Percentiles rank a stretch among this genome's conserved stretches.
Conservation (phyloP, 2,113 vertebrate genomes). For the Crypturellus undulatus region DNA sequence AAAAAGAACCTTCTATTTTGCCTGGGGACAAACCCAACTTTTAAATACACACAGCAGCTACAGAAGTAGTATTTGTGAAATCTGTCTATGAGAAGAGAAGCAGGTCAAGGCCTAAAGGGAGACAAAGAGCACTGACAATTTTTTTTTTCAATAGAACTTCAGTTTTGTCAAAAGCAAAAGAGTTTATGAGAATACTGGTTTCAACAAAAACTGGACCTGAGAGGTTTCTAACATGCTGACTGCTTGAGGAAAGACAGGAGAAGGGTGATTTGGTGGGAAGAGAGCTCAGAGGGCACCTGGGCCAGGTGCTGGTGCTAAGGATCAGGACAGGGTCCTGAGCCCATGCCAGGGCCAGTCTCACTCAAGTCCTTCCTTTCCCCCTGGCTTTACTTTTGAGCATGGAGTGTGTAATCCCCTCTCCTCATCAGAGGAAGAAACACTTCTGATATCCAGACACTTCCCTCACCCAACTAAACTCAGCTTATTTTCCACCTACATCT, state of each 20-base stretch:
- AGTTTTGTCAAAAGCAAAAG: no score
- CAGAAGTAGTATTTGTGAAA: neutral
- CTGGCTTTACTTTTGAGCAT: fast-evolving
- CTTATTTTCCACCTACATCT: neutral
- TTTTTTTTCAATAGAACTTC: no score
- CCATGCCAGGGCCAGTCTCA: neutral
- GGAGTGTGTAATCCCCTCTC: neutral
- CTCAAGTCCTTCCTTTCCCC: fast-evolving
- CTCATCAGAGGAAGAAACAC: neutral
- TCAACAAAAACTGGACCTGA: no score
- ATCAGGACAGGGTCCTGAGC: no score
- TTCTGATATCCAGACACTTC: neutral
- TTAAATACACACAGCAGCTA: neutral
- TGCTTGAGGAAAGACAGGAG: no score
- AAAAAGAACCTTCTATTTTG: no score
- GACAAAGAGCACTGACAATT: neutral
- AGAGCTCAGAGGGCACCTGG: no score
- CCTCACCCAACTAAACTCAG: neutral
- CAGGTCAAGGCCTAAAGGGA: neutral
- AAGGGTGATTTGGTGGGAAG: no score
- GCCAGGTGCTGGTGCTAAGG: no score
- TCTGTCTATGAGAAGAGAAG: neutral
- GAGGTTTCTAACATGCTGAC: no score
- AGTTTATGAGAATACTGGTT: no score
- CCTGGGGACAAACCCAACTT: no score